Evolutionary conservation across 2,888 invertebrate genomes (phyloP).

Genomic region (Andrena trimmerana): DNA sequence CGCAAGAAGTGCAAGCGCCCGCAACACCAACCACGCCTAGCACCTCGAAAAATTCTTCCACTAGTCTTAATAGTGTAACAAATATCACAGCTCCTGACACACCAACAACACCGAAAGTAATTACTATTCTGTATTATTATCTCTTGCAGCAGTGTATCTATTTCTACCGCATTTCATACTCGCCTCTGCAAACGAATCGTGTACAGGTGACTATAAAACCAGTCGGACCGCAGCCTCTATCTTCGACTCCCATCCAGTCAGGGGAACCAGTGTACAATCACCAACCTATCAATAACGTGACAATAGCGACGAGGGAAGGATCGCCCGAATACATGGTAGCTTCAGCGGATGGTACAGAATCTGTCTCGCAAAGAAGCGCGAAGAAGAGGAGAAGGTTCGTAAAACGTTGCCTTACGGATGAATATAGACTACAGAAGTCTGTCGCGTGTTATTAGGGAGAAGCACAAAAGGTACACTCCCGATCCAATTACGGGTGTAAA

Average conservation of each 20-base stretch:
- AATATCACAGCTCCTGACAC: constrained; percentile 83
- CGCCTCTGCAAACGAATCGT: neutral
- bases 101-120: constrained; percentile 83
- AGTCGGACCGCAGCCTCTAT: constrained; percentile 78
- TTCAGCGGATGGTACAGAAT: constrained; percentile 80
- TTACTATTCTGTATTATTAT: constrained; percentile 5
- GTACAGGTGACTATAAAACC: constrained; percentile 83
- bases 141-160: too few species aligned
- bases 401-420: neutral
- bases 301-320: constrained; percentile 79
- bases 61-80: constrained; percentile 84
- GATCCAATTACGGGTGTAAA: constrained; percentile 88
- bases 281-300: constrained; percentile 75
- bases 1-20: constrained; percentile 75
- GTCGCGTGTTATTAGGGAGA: constrained; percentile 86
- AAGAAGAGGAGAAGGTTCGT: constrained; percentile 83
- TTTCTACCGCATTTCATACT: neutral
- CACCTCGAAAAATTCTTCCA: constrained; percentile 73
- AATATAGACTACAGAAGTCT: constrained; percentile 22
- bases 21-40: constrained; percentile 74
- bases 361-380: constrained; percentile 81
- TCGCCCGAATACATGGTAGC: constrained; percentile 84
- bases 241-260: constrained; percentile 71
- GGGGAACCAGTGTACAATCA: constrained; percentile 76
- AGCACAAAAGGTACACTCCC: constrained; percentile 91